These are phyloP conservation scores for Tichodroma muraria DNA, from an alignment of 2,113 vertebrate genomes.

Conservation along the genomic window DNA sequence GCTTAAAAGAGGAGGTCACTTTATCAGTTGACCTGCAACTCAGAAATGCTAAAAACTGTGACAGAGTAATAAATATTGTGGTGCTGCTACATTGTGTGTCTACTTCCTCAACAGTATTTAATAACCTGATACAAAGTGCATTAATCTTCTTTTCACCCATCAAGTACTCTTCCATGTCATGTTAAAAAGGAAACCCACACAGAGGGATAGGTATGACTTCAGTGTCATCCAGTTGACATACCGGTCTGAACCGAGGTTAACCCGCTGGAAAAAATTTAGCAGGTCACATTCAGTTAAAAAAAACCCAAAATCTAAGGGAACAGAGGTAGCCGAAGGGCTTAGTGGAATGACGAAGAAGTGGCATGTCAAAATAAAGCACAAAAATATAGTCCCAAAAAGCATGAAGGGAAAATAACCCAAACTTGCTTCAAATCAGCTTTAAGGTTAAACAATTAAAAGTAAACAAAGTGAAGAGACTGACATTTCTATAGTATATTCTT, in stretches of 20 bases:
- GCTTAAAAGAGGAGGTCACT: slow-evolving; percentile 66
- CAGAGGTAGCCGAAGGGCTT: slow-evolving; percentile 89
- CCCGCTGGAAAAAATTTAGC: slow-evolving; percentile 56
- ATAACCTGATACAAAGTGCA: slow-evolving; percentile 86
- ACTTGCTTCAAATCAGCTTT: slow-evolving; percentile 50
- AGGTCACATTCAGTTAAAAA: slow-evolving; percentile 59
- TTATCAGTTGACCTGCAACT: slow-evolving; percentile 72
- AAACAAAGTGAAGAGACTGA: slow-evolving; percentile 79
- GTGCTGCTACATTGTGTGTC: slow-evolving; percentile 83
- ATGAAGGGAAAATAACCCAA: slow-evolving; percentile 24
- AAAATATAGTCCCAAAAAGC: slow-evolving; percentile 54
- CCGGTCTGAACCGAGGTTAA: slow-evolving; percentile 7
- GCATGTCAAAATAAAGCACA: slow-evolving; percentile 62
- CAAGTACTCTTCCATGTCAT: slow-evolving; percentile 70
- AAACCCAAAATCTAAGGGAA: slow-evolving; percentile 52
- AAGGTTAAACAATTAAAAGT: slow-evolving; percentile 66
- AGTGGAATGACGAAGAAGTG: slow-evolving; percentile 81
- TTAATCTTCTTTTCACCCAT: slow-evolving; percentile 72
- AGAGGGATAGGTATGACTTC: slow-evolving; percentile 55
- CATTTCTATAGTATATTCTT: slow-evolving; percentile 83
- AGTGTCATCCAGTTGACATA: slow-evolving; percentile 58
- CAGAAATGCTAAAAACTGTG: slow-evolving; percentile 74
- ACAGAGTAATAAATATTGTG: slow-evolving; percentile 85
- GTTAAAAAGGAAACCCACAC: slow-evolving; percentile 65
- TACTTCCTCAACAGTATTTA: slow-evolving; percentile 78